These are phyloP conservation scores for Cyphomyrmex costatus DNA, from an alignment of 1,140 invertebrate species.

Conservation along the genomic window DNA sequence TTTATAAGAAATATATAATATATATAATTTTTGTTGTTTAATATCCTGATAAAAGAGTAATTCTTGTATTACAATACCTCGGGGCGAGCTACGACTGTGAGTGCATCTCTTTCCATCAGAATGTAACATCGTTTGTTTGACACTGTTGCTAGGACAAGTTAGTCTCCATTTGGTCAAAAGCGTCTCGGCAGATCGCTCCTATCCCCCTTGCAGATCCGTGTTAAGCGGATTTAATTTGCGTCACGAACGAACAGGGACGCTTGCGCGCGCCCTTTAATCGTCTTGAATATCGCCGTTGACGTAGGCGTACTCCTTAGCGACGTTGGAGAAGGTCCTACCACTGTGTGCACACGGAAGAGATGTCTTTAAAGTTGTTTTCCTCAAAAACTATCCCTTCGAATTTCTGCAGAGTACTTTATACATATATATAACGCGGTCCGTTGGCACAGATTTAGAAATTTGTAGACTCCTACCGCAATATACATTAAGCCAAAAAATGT, in stretches of 20 bases:
- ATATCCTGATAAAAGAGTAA: too few relatives aligned
- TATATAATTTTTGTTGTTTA: too few relatives aligned
- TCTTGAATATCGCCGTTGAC: conserved; percentile 51
- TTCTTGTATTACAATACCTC: neutral
- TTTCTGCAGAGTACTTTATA: neutral
- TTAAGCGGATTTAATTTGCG: conserved; percentile 66
- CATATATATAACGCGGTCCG: neutral
- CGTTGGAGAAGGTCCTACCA: conserved; percentile 11
- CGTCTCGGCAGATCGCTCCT: conserved; percentile 49
- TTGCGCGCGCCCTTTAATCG: conserved; percentile 43
- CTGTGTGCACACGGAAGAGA: conserved; percentile 6
- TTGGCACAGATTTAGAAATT: neutral
- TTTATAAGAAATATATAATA: neutral
- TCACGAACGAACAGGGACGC: conserved; percentile 48
- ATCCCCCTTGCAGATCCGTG: conserved; percentile 46
- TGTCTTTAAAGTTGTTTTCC: conserved; percentile 12
- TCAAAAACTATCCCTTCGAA: neutral
- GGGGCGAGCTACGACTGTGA: neutral
- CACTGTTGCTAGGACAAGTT: conserved; percentile 39
- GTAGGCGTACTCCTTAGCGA: conserved; percentile 33
- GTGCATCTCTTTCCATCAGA: neutral
- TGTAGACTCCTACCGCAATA: neutral
- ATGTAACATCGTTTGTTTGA: conserved; percentile 65
- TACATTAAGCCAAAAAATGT: neutral
- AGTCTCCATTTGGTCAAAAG: conserved; percentile 43